Conservation (phyloP, 2,888 invertebrate species). For the Microctonus brassicae region DNA sequence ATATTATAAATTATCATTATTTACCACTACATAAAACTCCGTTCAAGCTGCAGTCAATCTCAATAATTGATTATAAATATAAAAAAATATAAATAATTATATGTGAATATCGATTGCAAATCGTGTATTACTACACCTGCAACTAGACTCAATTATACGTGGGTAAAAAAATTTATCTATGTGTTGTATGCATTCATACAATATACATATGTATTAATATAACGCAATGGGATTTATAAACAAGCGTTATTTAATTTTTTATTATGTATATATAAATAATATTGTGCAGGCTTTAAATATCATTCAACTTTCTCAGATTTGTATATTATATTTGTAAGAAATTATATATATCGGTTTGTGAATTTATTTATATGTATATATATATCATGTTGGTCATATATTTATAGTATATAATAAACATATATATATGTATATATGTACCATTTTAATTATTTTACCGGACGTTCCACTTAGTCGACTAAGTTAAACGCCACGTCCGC, state of each 20-base stretch:
- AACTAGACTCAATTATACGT: background rate
- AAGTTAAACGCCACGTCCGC: conserved; percentile 44
- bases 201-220: too few species aligned
- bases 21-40: too few species aligned
- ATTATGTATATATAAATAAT: background rate
- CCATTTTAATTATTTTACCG: conserved; percentile 46
- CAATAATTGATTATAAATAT: background rate
- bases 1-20: too few species aligned
- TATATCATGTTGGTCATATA: too few species aligned
- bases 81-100: background rate
- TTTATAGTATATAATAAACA: background rate
- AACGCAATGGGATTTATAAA: too few species aligned
- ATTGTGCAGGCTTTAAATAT: background rate
- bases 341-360: background rate
- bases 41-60: background rate
- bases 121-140: conserved; percentile 18
- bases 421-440: too few species aligned
- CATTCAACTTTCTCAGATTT: conserved; percentile 11
- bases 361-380: background rate
- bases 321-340: background rate
- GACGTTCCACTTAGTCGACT: conserved; percentile 49
- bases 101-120: background rate
- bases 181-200: too few species aligned
- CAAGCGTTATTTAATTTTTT: too few species aligned
- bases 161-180: background rate